A percentile compares a stretch with the other conserved stretches of the same genome.
Conservation (phyloP, 2,797 vertebrate genomes). For the Psittacula derbiana region DNA sequence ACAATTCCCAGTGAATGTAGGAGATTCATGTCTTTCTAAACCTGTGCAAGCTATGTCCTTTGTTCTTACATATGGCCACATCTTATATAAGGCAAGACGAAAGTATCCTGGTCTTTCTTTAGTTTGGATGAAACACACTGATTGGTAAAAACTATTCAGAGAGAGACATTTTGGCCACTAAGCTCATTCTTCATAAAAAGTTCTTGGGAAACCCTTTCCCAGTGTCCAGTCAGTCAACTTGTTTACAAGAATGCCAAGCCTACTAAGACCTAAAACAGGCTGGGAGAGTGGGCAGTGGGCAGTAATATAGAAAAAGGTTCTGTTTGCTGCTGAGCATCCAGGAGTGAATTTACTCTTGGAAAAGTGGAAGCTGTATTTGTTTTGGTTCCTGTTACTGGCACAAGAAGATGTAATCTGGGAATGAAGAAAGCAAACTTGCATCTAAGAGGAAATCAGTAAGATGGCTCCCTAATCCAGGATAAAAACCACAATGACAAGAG, state of each 20-base stretch:
- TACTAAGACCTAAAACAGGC: not conserved
- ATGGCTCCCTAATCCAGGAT: not conserved
- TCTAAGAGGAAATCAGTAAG: not conserved
- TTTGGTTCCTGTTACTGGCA: not conserved
- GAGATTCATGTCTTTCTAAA: not conserved
- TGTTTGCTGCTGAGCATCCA: not conserved
- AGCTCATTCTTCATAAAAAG: not conserved
- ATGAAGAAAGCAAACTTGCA: not conserved
- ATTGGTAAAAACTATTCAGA: not conserved
- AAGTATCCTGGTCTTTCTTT: not conserved
- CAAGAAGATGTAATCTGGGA: not conserved
- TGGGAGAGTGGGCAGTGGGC: not conserved
- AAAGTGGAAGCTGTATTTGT: not conserved
- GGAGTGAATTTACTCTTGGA: not conserved
- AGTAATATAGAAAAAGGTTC: not conserved
- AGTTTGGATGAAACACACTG: fast-evolving
- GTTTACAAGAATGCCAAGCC: not conserved
- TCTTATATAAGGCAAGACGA: not conserved
- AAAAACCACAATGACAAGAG: not conserved
- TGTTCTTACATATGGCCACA: not conserved
- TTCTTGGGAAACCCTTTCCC: not conserved
- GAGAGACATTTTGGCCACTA: not conserved
- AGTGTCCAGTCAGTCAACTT: not conserved
- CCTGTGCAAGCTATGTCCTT: not conserved
- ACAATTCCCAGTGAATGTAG: not conserved